These are phyloP conservation scores for Percina caprodes DNA, from an alignment of 2,113 vertebrate species.

Conservation along the genomic window DNA sequence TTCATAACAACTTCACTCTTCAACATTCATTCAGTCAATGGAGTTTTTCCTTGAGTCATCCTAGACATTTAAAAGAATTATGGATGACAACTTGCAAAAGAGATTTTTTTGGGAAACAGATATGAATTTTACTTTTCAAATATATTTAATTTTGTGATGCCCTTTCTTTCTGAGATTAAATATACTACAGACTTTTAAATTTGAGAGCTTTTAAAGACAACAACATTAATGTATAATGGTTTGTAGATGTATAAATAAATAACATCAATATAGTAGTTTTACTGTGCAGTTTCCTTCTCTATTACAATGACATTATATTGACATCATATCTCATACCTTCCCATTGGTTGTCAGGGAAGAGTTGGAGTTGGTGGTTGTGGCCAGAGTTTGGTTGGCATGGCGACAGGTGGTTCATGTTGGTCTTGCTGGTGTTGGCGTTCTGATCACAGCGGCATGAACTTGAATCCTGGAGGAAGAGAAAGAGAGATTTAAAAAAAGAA, in stretches of 20 bases:
- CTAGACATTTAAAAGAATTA: background rate
- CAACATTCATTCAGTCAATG: background rate
- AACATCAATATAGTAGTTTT: background rate
- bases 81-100: background rate
- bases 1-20: slow-evolving; percentile 35
- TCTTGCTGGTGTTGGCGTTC: slow-evolving; percentile 83
- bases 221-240: background rate
- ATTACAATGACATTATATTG: too few species aligned
- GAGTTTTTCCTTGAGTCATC: background rate
- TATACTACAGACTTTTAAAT: background rate
- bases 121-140: background rate
- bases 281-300: background rate
- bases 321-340: slow-evolving; percentile 76
- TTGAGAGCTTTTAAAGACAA: background rate
- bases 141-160: background rate
- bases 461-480: slow-evolving; percentile 59
- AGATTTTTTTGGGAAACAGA: background rate
- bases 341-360: slow-evolving; percentile 78
- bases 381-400: slow-evolving; percentile 67
- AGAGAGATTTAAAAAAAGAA: background rate
- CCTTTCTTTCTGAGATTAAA: too few species aligned
- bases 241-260: background rate
- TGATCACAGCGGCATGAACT: slow-evolving; percentile 70
- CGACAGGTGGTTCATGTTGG: slow-evolving; percentile 62
- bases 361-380: slow-evolving; percentile 68